phyloP scores from a whole-genome alignment of 2,113 vertebrate genomes.

The Grammomys surdaster region DNA sequence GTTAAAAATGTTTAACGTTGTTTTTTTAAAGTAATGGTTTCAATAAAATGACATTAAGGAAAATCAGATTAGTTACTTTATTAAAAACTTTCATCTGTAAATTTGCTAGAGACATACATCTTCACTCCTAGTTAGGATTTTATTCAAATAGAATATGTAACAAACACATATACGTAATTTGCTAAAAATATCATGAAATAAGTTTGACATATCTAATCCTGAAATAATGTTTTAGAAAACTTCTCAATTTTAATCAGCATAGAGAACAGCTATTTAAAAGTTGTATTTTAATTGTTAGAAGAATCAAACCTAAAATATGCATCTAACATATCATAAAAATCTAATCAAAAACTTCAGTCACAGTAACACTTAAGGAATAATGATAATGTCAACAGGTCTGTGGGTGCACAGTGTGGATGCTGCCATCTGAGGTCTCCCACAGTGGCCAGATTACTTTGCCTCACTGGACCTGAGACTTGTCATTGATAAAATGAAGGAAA shows the following conservation, averaged over 20 bases:
- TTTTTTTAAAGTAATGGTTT: not conserved
- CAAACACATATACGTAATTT: not conserved
- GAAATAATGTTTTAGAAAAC: not conserved
- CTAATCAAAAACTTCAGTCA: not conserved
- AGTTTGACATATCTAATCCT: not conserved
- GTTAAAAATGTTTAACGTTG: not conserved
- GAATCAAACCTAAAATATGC: not conserved
- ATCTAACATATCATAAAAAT: not conserved
- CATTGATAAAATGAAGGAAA: not conserved
- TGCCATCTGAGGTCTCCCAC: not conserved
- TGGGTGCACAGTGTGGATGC: not conserved
- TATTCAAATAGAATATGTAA: not conserved
- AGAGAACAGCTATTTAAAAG: not conserved
- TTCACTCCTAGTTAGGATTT: not conserved
- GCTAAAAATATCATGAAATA: conserved; percentile 1
- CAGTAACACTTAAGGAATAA: not conserved
- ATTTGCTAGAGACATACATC: conserved; percentile 50
- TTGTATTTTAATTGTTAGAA: not conserved
- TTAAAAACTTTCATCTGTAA: conserved; percentile 9
- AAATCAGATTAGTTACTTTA: not conserved
- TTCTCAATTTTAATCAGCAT: not conserved
- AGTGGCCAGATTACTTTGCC: not conserved
- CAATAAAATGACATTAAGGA: not conserved
- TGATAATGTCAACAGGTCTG: not conserved
- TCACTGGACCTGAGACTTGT: not conserved